Conservation (phyloP, 1,140 invertebrate genomes). For the Triops longicaudatus region DNA sequence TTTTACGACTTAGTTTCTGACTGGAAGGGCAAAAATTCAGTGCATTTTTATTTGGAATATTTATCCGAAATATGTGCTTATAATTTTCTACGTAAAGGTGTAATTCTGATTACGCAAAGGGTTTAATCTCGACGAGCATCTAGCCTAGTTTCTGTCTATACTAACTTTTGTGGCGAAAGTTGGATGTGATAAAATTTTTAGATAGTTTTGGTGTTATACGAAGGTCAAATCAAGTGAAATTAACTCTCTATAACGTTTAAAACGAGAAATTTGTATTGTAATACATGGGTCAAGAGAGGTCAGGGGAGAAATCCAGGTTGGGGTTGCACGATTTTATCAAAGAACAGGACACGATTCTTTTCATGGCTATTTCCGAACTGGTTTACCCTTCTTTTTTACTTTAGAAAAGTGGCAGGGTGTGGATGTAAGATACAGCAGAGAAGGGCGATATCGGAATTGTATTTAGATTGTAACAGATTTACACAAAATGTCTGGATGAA, state of each 20-base stretch:
- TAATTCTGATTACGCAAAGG: too few relatives aligned
- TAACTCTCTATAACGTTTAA: not conserved
- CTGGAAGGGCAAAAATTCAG: too few relatives aligned
- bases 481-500: not conserved
- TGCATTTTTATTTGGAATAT: too few relatives aligned
- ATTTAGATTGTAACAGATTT: not conserved
- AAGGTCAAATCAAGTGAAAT: not conserved
- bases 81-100: too few relatives aligned
- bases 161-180: too few relatives aligned
- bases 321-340: not conserved
- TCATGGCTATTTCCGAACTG: too few relatives aligned
- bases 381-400: not conserved
- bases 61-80: too few relatives aligned
- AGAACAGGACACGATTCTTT: constrained; percentile 8
- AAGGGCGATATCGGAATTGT: not conserved
- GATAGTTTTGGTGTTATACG: not conserved
- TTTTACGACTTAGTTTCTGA: too few relatives aligned
- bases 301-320: not conserved
- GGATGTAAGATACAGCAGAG: not conserved
- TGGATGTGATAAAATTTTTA: too few relatives aligned
- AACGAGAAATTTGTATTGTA: constrained; percentile 9
- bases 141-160: too few relatives aligned
- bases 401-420: not conserved
- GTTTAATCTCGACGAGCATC: too few relatives aligned
- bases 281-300: not conserved